Evolutionary conservation across 2,113 vertebrate genomes (phyloP).

Genomic region (Polypterus bichir): DNA sequence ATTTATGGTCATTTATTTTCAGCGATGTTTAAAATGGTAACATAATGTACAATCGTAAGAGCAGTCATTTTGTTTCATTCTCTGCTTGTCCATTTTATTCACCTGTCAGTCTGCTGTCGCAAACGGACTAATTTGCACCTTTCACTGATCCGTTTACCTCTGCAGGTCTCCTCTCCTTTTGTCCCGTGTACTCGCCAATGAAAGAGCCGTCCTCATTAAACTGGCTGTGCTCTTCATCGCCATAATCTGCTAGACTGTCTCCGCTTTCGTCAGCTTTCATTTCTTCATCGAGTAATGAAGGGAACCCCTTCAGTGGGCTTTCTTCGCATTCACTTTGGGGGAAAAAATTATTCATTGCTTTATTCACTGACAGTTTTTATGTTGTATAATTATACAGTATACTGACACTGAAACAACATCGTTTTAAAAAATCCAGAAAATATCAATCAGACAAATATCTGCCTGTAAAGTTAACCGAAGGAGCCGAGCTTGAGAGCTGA

Average conservation of each 20-base stretch:
- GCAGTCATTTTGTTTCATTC: no score
- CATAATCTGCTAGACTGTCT: slow-evolving; percentile 90
- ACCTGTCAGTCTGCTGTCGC: no score
- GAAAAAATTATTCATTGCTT: slow-evolving; percentile 5
- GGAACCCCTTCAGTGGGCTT: slow-evolving; percentile 87
- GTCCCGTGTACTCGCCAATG: slow-evolving; percentile 80
- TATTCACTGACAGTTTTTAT: neutral
- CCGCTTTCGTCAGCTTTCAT: slow-evolving; percentile 75
- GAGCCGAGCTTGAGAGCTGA: no score
- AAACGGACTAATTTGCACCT: slow-evolving; percentile 41
- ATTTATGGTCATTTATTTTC: no score
- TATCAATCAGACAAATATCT: no score
- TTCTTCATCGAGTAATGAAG: slow-evolving; percentile 63
- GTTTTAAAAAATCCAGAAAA: no score
- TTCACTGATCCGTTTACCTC: slow-evolving; percentile 70
- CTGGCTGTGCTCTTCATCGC: slow-evolving; percentile 75
- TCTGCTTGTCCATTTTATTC: no score
- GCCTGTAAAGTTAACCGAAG: no score
- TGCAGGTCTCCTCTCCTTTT: slow-evolving; percentile 69
- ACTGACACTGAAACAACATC: neutral
- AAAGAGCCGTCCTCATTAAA: slow-evolving; percentile 96
- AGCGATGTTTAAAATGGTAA: no score
- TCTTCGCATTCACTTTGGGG: slow-evolving; percentile 80
- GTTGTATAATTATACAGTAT: neutral
- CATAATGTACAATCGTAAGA: no score